Base-by-base conservation (phyloP, 2,113 vertebrate genomes). In the Rhizomys pruinosus region DNA sequence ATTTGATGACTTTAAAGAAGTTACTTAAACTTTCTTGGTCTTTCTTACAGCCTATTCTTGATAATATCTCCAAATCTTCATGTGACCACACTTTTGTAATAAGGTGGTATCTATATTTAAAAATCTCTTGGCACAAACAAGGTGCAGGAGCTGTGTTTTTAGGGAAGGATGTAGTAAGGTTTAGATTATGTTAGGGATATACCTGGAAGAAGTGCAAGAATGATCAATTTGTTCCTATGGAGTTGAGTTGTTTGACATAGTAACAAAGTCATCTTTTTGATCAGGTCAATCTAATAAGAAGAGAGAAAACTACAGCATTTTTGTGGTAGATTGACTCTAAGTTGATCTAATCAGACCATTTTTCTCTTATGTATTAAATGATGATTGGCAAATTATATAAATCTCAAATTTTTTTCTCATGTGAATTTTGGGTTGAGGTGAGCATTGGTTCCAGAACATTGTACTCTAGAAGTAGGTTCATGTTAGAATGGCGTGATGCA, bases 221-320 rank as follows among this genome's bases (percentile, higher is more conserved):
- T 91, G 42, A 76, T 69, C 42, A 89, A 92, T 87, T 72, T 91
- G 17, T 81, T 93, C 34, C 66, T 37, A 59, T 77, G 68, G 84
- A 8, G 93, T 37, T 85, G 12, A 90, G 57, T 59, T 93, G 2
- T 92, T 92, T 90, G 57, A 80, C 19, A 81, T 69, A 8, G 13
- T 57, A 87, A 84, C 27, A 73, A n/a, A n/a, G 32, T 91, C 78
- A 69, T 7, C 5, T 61, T 79, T 92, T 32, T 80, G 69, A 64
- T 92, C 52, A 92, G 87, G 42, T 42, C 81, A 80, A 61, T 84
- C 7, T 81, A 84, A 29, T 29, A 73, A 74, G n/a, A 47, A 73
- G 23, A 78, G 7, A 22, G 9, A 37, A 92, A 95, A 71, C 12
- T 19, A 55, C 23, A 89, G n/a, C 11, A 74, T 44, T 47, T 93